Evolutionary conservation across 2,797 vertebrate species (phyloP), one percentile per base, ranked within the genome.

Genomic region (Garrulus glandarius): DNA sequence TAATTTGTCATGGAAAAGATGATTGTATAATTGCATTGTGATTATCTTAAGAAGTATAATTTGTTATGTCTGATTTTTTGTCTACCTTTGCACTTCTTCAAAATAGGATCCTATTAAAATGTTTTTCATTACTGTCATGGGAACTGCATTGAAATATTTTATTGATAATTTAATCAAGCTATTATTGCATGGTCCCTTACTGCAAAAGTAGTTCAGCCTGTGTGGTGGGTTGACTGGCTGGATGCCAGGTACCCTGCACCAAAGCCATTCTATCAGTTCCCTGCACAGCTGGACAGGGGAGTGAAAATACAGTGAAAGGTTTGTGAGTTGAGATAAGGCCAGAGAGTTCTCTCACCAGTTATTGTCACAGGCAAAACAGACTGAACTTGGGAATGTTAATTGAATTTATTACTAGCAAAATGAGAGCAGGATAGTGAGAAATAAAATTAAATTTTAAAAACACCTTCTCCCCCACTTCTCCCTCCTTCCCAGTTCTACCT

Each of bases 21-120:
- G 34, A 49, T 81, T 4, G 37, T 67, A 52, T 86, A 93, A 96
- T 84, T 93, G 37, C 61, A 64, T 39, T 92, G 53, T 36, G 37
- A 68, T 94, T 94, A 78, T 88, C 41, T 71, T 93, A 92, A 63
- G 57, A 46, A 61, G 13, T 69, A 11, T 90, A 75, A 90, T 94
- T 26, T 57, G 4, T 84, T 92, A 88, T 56, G 34, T 86, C 72
- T 53, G 30, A 55, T 41, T 94, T 95, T 89, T 90, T 81, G 41
- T 81, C 80, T n/a, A 55, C 36, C 86, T 95, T 44, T 78, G 41
- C 76, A 71, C 22, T 81, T 90, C 72, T 84, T 60, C 43, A 50
- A 78, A 90, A 88, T 65, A 61, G 49, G 22, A 81, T 84, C 17
- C 36, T 67, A 71, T 89, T 75, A 81, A 84, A 49, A 71, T 75